phyloP scores from a whole-genome alignment of 2,888 invertebrate genomes.

The Synanthedon tipuliformis region DNA sequence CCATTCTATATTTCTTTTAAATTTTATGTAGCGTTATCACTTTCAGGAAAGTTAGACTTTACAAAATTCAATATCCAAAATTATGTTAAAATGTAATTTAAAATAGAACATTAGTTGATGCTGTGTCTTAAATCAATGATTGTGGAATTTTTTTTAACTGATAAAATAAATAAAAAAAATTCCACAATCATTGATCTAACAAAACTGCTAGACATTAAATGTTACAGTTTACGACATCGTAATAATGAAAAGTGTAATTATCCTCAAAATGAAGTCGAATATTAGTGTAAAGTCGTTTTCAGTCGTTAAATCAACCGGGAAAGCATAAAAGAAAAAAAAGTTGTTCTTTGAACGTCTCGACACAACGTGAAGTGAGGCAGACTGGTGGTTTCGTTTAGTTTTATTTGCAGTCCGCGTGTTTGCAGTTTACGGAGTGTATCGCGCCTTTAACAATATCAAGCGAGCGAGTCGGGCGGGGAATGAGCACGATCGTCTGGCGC shows the following conservation, averaged over 20 bases:
- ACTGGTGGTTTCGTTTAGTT: slow-evolving; percentile 24
- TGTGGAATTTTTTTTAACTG: too few species aligned
- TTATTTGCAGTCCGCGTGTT: slow-evolving; percentile 24
- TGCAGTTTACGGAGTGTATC: slow-evolving; percentile 31
- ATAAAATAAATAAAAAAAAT: too few species aligned
- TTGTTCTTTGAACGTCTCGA: slow-evolving; percentile 6
- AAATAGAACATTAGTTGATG: too few species aligned
- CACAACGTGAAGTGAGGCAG: slow-evolving; percentile 16
- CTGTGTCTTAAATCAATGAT: too few species aligned
- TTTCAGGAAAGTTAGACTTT: too few species aligned
- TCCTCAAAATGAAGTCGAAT: not conserved
- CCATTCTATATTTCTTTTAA: too few species aligned
- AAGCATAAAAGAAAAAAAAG: not conserved
- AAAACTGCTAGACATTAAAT: too few species aligned
- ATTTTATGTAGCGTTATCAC: too few species aligned
- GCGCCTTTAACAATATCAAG: slow-evolving; percentile 38
- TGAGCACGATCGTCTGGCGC: slow-evolving; percentile 50
- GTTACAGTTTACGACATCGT: too few species aligned
- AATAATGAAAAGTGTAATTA: not conserved
- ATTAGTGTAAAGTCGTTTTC: not conserved
- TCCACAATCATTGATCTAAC: too few species aligned
- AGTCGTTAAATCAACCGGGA: not conserved
- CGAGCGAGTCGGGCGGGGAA: slow-evolving; percentile 25
- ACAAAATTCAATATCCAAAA: too few species aligned
- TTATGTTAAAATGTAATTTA: too few species aligned